Conservation (phyloP, 1,140 invertebrate genomes). For the Macrosteles quadrilineatus region DNA sequence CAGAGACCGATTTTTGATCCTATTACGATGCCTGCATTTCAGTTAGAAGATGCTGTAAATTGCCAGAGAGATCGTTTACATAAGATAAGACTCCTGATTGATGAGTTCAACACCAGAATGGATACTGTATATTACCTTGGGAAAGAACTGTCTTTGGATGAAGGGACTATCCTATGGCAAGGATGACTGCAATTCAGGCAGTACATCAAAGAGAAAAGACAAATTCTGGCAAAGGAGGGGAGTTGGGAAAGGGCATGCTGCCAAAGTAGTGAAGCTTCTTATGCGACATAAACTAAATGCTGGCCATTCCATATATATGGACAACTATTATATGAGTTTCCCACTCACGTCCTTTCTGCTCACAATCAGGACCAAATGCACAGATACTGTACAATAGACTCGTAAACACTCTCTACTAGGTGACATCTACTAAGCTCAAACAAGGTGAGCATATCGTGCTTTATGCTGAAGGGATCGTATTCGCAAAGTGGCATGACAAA, state of each 20-base stretch:
- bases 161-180: not conserved
- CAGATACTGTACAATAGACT: not conserved
- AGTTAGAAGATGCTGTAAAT: not conserved
- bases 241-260: not conserved
- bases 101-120: not conserved
- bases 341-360: not conserved
- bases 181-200: not conserved
- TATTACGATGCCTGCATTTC: constrained; percentile 43
- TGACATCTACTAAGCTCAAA: not conserved
- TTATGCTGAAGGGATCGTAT: not conserved
- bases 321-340: not conserved
- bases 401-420: not conserved
- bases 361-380: not conserved
- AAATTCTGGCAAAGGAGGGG: not conserved
- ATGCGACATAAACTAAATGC: not conserved
- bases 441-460: not conserved
- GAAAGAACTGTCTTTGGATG: not conserved
- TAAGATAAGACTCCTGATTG: not conserved
- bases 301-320: not conserved
- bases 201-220: not conserved
- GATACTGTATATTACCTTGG: not conserved
- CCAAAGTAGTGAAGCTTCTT: not conserved
- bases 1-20: constrained; percentile 44
- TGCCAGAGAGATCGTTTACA: not conserved
- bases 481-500: not conserved